phyloP scores from a whole-genome alignment of 92 coral and sea anemone genomes.

The Meandrina meandrites region DNA sequence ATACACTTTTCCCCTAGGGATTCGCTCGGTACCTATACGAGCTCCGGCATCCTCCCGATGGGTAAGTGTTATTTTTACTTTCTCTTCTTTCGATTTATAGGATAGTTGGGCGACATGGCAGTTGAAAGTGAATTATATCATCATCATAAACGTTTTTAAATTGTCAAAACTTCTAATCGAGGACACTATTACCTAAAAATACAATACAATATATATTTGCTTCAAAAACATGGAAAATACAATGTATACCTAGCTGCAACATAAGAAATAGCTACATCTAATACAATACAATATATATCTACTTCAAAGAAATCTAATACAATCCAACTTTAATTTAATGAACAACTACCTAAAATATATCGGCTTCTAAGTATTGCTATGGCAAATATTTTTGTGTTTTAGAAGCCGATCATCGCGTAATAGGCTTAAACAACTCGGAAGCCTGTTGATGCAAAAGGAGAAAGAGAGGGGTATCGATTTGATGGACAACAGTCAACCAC shows the following conservation, averaged over 20 bases:
- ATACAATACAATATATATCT: too few species aligned
- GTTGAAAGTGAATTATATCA: neutral
- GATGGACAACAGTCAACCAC: conserved; percentile 76
- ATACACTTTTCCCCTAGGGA: conserved; percentile 37
- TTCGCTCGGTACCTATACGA: conserved; percentile 88
- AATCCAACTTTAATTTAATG: too few species aligned
- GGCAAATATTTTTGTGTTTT: neutral
- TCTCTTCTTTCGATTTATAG: neutral
- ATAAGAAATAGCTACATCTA: too few species aligned
- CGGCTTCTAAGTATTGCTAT: too few species aligned
- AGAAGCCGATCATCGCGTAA: conserved; percentile 39
- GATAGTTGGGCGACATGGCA: neutral
- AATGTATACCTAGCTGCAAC: too few species aligned
- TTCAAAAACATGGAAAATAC: too few species aligned
- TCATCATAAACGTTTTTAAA: too few species aligned
- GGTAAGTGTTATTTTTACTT: conserved; percentile 43
- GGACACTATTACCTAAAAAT: too few species aligned
- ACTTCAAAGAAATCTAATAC: too few species aligned
- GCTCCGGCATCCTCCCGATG: conserved; percentile 71
- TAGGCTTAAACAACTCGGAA: conserved; percentile 56
- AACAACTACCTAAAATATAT: too few species aligned
- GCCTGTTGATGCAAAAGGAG: conserved; percentile 77
- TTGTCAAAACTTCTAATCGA: too few species aligned
- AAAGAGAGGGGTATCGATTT: conserved; percentile 51
- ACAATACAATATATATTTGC: too few species aligned